Conservation (phyloP, 2,888 invertebrate genomes). For the Tinea trinotella region DNA sequence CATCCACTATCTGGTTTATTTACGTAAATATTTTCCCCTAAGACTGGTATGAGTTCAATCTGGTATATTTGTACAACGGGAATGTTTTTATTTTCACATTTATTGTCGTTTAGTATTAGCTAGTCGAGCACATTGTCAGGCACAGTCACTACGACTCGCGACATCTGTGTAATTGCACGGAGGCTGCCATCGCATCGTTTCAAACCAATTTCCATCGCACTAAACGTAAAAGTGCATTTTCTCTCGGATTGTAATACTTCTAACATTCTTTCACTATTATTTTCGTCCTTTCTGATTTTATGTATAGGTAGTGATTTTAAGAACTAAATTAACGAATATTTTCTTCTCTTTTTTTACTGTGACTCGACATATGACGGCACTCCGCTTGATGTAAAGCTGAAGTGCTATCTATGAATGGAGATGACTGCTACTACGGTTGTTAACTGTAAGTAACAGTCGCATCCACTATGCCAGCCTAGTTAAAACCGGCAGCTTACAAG, state of each 20-base stretch:
- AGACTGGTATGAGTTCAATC: no score
- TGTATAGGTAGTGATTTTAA: neutral
- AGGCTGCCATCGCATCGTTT: constrained; percentile 44
- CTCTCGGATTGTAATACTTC: constrained; percentile 50
- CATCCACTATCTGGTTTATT: no score
- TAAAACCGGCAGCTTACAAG: no score
- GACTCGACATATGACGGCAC: no score
- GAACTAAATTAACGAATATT: constrained; percentile 1
- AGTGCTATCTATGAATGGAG: no score
- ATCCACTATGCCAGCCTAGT: no score
- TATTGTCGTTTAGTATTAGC: constrained; percentile 4
- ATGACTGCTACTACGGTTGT: no score
- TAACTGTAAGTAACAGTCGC: no score
- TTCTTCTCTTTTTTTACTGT: no score
- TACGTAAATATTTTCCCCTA: no score
- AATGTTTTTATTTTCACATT: neutral
- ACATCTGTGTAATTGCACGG: constrained; percentile 58
- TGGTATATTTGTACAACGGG: neutral
- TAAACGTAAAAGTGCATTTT: constrained; percentile 58
- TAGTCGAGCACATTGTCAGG: constrained; percentile 14
- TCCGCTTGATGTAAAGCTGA: no score
- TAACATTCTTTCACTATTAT: constrained; percentile 43
- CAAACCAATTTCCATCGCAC: constrained; percentile 57
- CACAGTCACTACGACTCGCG: constrained; percentile 27
- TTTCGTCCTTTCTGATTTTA: constrained; percentile 21